Evolutionary conservation across 92 coral and sea anemone species (phyloP), one percentile per base, ranked within the genome.

Genomic region (Actinernus sp.): DNA sequence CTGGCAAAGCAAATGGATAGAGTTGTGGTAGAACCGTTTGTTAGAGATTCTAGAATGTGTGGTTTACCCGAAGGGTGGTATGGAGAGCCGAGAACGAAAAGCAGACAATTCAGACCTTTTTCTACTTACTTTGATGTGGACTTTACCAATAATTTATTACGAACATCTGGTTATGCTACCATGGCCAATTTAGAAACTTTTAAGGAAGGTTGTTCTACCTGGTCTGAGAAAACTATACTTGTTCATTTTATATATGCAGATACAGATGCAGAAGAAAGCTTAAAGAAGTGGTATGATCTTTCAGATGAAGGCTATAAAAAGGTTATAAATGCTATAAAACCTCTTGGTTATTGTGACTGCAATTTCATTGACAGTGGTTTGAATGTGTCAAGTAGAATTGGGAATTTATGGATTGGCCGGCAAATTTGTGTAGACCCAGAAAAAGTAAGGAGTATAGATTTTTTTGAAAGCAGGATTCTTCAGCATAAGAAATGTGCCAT

Each of bases 31-130:
- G 90, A 91, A 59, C 98, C 98, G 2, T 94, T 91, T 51, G 98
- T 91, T 10, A 86, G 98, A 24, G 95, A 94, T 73, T 94, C 98
- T 26, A 81, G 98, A 50, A 91, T 94, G 98, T 94, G 98, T 55
- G 98, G 98, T 32, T 63, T 94, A 11, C 80, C 92, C 30, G 70
- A 77, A 6, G 98, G 98, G 1, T 91, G 93, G 93, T 83, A 60
- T 40, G 98, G 98, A 12, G 79, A 88, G 34, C 67, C 37, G 30
- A 65, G 97, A 41, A 83, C 64, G 27, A 83, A 75, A 26, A 65
- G 95, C 44, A 81, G 98, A 55, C 63, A 50, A 25, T 94, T 94
- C 55, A 62, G 91, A 56, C 97, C 97, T 17, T 82, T 94, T 22
- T 81, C 92, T 17, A 58, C 82, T 13, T 94, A 94, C 49, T 94